Conservation (phyloP, 64 coral and sea anemone genomes). For the Actinia tenebrosa region DNA sequence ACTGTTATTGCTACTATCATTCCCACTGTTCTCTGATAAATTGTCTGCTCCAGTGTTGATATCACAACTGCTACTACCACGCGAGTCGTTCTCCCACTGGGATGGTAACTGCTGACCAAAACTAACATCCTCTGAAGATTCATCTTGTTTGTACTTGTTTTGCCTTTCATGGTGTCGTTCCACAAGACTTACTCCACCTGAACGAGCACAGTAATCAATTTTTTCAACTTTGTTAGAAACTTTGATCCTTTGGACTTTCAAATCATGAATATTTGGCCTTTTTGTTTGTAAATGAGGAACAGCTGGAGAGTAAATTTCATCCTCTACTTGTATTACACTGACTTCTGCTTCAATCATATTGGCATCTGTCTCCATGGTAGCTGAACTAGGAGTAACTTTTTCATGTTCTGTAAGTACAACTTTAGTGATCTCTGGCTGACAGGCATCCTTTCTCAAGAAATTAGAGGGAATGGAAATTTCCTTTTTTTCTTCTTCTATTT, state of each 20-base stretch:
- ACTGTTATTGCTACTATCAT: conserved; percentile 23
- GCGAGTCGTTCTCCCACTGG: background rate
- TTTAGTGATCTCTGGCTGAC: background rate
- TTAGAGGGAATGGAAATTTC: background rate
- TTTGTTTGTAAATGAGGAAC: background rate
- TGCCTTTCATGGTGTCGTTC: conserved; percentile 27
- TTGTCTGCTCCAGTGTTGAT: background rate
- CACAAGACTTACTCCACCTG: conserved; percentile 42
- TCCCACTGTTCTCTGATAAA: conserved; percentile 11
- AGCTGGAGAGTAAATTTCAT: background rate
- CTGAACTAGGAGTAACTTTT: background rate
- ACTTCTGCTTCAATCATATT: background rate
- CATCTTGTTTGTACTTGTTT: conserved; percentile 38
- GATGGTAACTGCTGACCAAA: conserved; percentile 25
- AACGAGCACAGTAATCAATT: conserved; percentile 71
- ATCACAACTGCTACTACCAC: background rate
- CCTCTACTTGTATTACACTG: background rate
- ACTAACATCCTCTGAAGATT: conserved; percentile 7
- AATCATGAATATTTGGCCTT: background rate
- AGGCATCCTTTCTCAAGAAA: background rate
- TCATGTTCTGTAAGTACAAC: background rate
- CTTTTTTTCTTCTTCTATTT: background rate
- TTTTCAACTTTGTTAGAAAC: conserved; percentile 60
- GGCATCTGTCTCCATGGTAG: background rate
- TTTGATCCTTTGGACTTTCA: background rate